Conservation (phyloP, 2,888 invertebrate genomes). For the Dichetophora obliterata region DNA sequence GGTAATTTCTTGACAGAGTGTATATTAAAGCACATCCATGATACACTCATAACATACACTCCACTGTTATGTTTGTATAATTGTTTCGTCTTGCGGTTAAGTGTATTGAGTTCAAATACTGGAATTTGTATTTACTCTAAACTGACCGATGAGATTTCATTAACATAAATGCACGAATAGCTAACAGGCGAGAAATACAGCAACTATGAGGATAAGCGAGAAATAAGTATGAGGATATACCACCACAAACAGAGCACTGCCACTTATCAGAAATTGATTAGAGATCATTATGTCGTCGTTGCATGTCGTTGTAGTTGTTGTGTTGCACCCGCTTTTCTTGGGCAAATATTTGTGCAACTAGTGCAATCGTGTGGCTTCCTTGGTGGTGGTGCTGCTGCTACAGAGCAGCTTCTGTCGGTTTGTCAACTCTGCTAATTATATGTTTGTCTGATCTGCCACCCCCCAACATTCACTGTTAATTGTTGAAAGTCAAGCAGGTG, state of each 20-base stretch:
- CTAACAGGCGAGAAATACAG: neutral
- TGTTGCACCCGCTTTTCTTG: neutral
- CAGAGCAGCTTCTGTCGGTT: neutral
- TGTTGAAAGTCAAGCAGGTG: slow-evolving; percentile 2
- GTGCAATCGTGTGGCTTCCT: neutral
- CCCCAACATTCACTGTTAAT: slow-evolving; percentile 9
- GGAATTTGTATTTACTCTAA: neutral
- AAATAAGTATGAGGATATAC: no score
- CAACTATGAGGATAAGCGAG: no score
- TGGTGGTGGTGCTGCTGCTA: neutral
- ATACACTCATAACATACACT: no score
- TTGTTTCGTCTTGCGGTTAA: slow-evolving; percentile 7
- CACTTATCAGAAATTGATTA: slow-evolving; percentile 1
- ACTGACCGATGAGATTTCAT: neutral
- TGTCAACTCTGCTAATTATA: neutral
- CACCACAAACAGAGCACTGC: neutral
- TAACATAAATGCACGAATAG: neutral
- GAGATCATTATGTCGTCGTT: neutral
- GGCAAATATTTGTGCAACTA: neutral
- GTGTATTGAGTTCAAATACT: slow-evolving; percentile 9
- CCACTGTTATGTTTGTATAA: no score
- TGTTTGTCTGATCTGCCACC: neutral
- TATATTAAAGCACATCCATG: no score
- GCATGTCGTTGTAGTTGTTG: neutral
- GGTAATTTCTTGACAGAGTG: no score